Conservation (phyloP, 2,113 vertebrate species). For the Gobiocypris rarus region DNA sequence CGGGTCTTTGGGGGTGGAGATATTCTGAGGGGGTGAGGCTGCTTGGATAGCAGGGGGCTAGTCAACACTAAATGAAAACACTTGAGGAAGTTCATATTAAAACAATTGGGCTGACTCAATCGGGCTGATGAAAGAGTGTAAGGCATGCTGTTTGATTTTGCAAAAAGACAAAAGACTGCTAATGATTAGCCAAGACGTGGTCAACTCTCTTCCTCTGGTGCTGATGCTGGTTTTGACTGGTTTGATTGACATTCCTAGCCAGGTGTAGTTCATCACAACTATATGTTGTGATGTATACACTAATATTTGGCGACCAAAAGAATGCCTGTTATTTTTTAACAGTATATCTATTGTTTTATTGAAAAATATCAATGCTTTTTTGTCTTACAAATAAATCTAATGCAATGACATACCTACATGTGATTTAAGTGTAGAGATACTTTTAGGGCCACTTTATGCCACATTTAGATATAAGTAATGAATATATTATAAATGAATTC, state of each 20-base stretch:
- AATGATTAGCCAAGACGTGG: constrained; percentile 1
- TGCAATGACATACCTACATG: not conserved
- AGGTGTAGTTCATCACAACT: not conserved
- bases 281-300: not conserved
- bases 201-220: constrained; percentile 21
- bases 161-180: constrained; percentile 7
- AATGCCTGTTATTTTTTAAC: not conserved
- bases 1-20: constrained; percentile 47
- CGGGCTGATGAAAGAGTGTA: constrained; percentile 36
- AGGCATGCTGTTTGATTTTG: constrained; percentile 47
- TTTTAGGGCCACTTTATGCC: not conserved
- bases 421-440: not conserved
- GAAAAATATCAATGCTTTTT: no score
- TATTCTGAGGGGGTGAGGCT: constrained; percentile 46
- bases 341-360: not conserved
- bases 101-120: constrained; percentile 57
- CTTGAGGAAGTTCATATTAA: constrained; percentile 65
- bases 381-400: no score
- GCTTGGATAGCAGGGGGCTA: constrained; percentile 45
- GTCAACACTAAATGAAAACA: constrained; percentile 54
- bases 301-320: not conserved
- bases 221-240: not conserved
- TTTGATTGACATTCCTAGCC: not conserved
- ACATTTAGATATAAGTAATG: not conserved
- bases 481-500: not conserved